A percentile compares a stretch with the other conserved stretches of the same genome.
Conservation (phyloP, 2,888 invertebrate species). For the Aethes cnicana region DNA sequence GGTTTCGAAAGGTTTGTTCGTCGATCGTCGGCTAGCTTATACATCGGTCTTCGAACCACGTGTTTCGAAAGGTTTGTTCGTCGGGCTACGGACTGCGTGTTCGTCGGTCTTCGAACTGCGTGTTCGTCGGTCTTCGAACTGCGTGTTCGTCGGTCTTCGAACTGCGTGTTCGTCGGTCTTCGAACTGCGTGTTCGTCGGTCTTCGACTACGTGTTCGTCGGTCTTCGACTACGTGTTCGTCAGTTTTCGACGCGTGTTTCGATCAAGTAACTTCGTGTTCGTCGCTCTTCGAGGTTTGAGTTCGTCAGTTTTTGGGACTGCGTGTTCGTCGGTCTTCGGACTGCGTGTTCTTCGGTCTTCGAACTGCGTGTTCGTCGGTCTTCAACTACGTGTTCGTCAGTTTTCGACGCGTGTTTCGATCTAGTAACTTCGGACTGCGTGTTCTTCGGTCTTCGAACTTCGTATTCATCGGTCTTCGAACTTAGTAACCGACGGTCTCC, state of each 20-base stretch:
- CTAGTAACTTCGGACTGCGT: constrained; percentile 1
- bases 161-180: not conserved
- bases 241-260: not conserved
- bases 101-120: constrained; percentile 1
- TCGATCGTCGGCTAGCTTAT: not conserved
- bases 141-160: not conserved
- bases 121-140: not conserved
- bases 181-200: constrained; percentile 3
- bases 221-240: constrained; percentile 1
- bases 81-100: constrained; percentile 1
- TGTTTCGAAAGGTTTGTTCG: constrained; percentile 1
- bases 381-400: not conserved
- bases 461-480: not conserved
- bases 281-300: no score
- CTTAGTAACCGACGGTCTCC: not conserved
- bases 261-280: not conserved
- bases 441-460: constrained; percentile 3
- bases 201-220: not conserved
- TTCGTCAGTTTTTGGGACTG: no score
- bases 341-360: not conserved
- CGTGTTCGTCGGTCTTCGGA: constrained; percentile 5
- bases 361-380: not conserved
- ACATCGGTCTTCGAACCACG: not conserved
- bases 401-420: not conserved
- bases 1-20: not conserved